Conservation (phyloP, 1,140 invertebrate genomes). For the Aleiodes sp. region DNA sequence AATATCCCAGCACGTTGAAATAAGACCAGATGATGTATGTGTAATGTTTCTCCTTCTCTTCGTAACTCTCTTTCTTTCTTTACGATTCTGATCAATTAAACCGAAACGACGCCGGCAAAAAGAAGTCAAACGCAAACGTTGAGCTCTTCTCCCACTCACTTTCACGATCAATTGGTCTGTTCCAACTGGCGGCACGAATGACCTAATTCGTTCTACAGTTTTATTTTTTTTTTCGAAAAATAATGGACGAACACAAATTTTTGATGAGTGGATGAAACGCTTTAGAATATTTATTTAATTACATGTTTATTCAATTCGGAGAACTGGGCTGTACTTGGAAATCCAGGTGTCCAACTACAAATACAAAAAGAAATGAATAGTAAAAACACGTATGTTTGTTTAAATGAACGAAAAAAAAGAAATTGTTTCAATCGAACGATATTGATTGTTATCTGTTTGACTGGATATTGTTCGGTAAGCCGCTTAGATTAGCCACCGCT, state of each 20-base stretch:
- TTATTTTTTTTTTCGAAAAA: slow-evolving; percentile 6
- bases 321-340: too few species aligned
- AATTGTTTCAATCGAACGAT: too few species aligned
- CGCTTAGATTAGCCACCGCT: too few species aligned
- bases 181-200: neutral
- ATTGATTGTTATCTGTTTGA: too few species aligned
- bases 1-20: slow-evolving; percentile 45
- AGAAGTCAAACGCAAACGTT: slow-evolving; percentile 21
- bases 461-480: too few species aligned
- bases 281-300: too few species aligned
- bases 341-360: too few species aligned
- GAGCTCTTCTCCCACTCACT: slow-evolving; percentile 22
- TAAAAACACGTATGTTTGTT: too few species aligned
- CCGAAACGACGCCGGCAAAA: slow-evolving; percentile 17
- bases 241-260: neutral
- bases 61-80: slow-evolving; percentile 15
- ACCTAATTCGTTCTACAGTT: neutral
- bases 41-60: slow-evolving; percentile 27
- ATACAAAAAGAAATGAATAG: too few species aligned
- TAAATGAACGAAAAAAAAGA: too few species aligned
- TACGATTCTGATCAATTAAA: slow-evolving; percentile 30
- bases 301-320: too few species aligned
- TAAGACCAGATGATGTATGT: slow-evolving; percentile 22
- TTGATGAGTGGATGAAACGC: neutral
- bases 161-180: slow-evolving; percentile 6